Evolutionary conservation across 2,888 invertebrate genomes (phyloP).

Genomic region (Epiblema foenella): DNA sequence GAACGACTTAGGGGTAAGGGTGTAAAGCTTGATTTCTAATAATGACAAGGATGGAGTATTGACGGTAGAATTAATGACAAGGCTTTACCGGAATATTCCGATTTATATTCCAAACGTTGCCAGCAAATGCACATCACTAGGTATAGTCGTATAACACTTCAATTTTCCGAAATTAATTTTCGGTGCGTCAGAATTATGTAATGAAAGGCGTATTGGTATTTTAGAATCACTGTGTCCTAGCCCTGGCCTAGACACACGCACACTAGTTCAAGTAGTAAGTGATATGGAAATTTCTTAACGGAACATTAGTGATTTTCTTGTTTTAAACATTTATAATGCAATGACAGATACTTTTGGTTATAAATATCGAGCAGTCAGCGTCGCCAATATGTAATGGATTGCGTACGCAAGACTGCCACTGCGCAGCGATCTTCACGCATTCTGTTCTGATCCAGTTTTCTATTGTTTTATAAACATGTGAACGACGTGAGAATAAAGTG

Average conservation of each 20-base stretch:
- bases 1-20: not conserved
- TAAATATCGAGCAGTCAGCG: not conserved
- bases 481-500: slow-evolving; percentile 18
- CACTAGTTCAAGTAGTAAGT: no score
- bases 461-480: slow-evolving; percentile 24
- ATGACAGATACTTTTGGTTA: not conserved
- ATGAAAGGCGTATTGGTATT: not conserved
- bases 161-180: no score
- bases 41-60: not conserved
- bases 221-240: no score
- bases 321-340: no score
- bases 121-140: not conserved
- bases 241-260: no score
- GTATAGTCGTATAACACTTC: not conserved
- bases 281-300: no score
- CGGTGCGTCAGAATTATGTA: not conserved
- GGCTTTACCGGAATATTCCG: no score
- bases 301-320: no score
- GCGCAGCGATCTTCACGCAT: slow-evolving; percentile 13
- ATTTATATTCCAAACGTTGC: not conserved
- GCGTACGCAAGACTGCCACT: slow-evolving; percentile 13
- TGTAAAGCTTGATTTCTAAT: not conserved
- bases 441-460: slow-evolving; percentile 28
- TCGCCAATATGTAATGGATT: slow-evolving; percentile 6
- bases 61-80: not conserved